These are phyloP conservation scores for Odontothrips loti DNA, from an alignment of 2,888 invertebrate species.

Conservation along the genomic window DNA sequence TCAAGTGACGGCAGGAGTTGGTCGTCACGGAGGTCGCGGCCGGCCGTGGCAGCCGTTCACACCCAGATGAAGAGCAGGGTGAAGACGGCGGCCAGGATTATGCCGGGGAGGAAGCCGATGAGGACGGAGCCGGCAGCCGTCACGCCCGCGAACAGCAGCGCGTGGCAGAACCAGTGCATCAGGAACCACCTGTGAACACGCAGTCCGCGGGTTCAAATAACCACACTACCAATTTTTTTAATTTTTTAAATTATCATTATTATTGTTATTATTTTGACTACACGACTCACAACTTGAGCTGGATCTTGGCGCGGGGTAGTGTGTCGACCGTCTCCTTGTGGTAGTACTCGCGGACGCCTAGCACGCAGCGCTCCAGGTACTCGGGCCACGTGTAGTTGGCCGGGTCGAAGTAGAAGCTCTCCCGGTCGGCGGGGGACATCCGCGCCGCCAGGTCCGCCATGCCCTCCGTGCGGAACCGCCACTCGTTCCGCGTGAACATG, in stretches of 20 bases:
- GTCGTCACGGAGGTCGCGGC: background rate
- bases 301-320: background rate
- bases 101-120: background rate
- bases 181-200: background rate
- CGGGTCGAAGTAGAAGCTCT: constrained; percentile 17
- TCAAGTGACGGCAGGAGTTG: background rate
- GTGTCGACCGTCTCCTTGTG: constrained; percentile 27
- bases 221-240: no score
- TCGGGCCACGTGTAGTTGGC: constrained; percentile 11
- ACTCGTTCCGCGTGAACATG: constrained; percentile 8
- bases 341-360: constrained; percentile 7
- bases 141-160: background rate
- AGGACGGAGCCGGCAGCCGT: background rate
- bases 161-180: constrained; percentile 11
- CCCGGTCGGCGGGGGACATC: background rate
- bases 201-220: background rate
- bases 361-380: constrained; percentile 13
- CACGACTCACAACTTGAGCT: background rate
- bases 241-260: no score
- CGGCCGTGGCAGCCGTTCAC: background rate
- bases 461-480: constrained; percentile 16
- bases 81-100: background rate
- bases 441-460: background rate
- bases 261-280: no score
- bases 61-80: constrained; percentile 6